A percentile compares a stretch with the other conserved stretches of the same genome.
These are phyloP conservation scores for Melospiza melodia DNA, from an alignment of 2,113 vertebrate species.

Conservation along the genomic window DNA sequence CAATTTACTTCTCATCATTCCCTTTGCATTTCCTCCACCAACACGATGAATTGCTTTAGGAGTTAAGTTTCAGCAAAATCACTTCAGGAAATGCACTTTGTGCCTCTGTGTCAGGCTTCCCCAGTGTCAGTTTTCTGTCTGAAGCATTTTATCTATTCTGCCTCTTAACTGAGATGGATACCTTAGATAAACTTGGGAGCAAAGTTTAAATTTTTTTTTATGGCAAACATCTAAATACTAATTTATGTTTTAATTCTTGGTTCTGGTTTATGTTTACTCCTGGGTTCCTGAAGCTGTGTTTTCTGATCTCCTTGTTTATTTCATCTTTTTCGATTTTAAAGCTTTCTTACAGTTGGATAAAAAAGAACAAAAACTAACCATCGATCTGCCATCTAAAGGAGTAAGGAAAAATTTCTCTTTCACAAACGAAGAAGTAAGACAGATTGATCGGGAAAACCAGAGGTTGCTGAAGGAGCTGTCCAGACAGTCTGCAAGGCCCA, in stretches of 20 bases:
- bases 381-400: conserved; percentile 64
- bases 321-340: conserved; percentile 55
- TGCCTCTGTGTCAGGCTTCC: background rate
- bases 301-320: background rate
- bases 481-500: conserved; percentile 72
- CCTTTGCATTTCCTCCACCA: background rate
- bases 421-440: conserved; percentile 83
- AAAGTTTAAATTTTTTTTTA: background rate
- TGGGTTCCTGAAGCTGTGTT: background rate
- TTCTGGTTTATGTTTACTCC: background rate
- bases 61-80: background rate
- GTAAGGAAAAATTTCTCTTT: conserved; percentile 91
- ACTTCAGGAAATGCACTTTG: background rate
- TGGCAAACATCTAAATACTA: background rate
- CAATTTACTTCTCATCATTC: background rate
- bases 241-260: background rate
- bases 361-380: conserved; percentile 67
- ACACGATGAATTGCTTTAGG: background rate
- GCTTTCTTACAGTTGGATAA: conserved; percentile 83
- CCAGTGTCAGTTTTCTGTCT: background rate
- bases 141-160: background rate
- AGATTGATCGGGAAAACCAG: conserved; percentile 92
- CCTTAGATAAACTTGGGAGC: background rate
- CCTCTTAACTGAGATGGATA: background rate
- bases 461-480: conserved; percentile 86